Conservation (phyloP, 2,888 invertebrate genomes). For the Xanthorhoe designata region DNA sequence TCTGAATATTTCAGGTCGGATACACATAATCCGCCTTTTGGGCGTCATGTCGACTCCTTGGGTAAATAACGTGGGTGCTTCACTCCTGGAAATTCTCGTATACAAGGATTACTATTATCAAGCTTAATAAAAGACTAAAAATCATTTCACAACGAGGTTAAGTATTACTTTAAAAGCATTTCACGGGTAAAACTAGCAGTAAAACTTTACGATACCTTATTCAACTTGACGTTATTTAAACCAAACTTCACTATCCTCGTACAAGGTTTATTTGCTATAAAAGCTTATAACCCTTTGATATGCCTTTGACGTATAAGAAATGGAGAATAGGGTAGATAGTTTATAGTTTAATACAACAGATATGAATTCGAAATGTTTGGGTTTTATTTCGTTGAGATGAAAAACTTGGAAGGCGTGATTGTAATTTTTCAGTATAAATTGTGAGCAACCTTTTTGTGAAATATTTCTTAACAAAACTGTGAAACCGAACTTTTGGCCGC, state of each 20-base stretch:
- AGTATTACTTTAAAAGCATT: background rate
- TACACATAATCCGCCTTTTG: background rate
- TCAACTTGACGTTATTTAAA: conserved; percentile 11
- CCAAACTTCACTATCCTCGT: conserved; percentile 21
- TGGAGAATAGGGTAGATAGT: conserved; percentile 6
- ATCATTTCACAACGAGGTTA: background rate
- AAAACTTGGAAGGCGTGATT: too few relatives aligned
- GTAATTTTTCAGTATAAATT: too few relatives aligned
- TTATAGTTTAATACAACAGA: background rate
- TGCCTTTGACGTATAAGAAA: conserved; percentile 3
- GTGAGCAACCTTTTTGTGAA: too few relatives aligned
- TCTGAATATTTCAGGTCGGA: background rate
- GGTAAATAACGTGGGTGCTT: background rate
- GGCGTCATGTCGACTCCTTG: background rate
- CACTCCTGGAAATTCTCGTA: background rate
- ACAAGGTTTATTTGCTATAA: conserved; percentile 20
- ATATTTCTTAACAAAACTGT: background rate
- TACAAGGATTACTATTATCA: too few relatives aligned
- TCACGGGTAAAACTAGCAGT: background rate
- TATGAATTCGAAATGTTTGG: background rate
- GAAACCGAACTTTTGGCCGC: too few relatives aligned
- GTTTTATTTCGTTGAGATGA: background rate
- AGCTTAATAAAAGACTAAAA: background rate
- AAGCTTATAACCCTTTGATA: conserved; percentile 17
- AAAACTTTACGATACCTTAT: conserved; percentile 12